Evolutionary conservation across 2,113 vertebrate species (phyloP).

Genomic region (Boulengeromyrus knoepffleri): DNA sequence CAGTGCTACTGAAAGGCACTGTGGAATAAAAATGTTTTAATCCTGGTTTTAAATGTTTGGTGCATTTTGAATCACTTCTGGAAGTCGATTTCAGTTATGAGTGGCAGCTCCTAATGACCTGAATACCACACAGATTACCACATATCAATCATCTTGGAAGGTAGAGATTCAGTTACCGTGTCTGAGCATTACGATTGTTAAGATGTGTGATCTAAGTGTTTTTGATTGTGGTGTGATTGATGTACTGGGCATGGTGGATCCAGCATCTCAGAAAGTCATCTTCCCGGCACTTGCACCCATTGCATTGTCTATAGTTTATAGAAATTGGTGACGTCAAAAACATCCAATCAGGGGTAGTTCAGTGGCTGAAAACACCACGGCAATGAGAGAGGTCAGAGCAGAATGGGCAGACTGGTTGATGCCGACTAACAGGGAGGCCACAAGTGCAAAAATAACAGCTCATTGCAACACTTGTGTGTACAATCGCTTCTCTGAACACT

Average conservation of each 20-base stretch:
- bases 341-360: neutral
- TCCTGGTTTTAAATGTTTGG: neutral
- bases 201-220: neutral
- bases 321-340: neutral
- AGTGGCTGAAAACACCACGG: neutral
- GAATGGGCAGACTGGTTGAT: neutral
- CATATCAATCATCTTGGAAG: neutral
- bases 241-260: neutral
- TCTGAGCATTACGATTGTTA: neutral
- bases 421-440: neutral
- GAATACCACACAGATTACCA: neutral
- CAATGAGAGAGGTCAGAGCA: neutral
- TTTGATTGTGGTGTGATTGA: neutral
- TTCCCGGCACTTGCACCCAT: neutral
- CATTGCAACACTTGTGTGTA: neutral
- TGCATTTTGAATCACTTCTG: neutral
- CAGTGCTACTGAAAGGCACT: neutral
- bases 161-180: neutral
- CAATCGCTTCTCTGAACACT: neutral
- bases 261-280: neutral
- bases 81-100: neutral
- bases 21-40: neutral
- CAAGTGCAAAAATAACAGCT: neutral
- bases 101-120: neutral
- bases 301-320: neutral